A percentile compares a stretch with the other conserved stretches of the same genome.
Conservation (phyloP, 2,113 vertebrate species). For the Diadophis punctatus region DNA sequence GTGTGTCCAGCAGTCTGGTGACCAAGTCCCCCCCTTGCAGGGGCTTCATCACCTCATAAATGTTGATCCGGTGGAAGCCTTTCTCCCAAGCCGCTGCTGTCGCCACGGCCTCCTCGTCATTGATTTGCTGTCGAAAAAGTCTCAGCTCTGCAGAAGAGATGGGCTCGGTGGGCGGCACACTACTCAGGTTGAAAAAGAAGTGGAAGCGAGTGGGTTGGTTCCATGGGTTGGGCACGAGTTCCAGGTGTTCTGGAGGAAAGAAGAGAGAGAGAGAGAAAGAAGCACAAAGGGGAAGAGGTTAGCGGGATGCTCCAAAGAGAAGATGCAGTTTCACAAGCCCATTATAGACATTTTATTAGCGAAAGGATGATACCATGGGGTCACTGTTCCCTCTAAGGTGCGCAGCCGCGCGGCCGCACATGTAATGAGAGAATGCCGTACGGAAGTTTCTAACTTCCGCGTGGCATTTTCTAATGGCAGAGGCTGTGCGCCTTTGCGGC, state of each 20-base stretch:
- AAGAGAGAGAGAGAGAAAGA: background rate
- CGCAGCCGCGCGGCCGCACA: no score
- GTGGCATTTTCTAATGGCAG: no score
- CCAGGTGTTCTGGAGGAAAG: slow-evolving; percentile 83
- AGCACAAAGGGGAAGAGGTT: background rate
- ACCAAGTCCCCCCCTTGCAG: slow-evolving; percentile 77
- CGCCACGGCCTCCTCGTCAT: slow-evolving; percentile 18
- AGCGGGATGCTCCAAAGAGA: background rate
- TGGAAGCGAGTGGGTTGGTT: slow-evolving; percentile 69
- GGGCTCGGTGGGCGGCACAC: slow-evolving; percentile 91
- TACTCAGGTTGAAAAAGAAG: slow-evolving; percentile 97
- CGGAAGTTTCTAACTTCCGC: no score
- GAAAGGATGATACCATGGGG: background rate
- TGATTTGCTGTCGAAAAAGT: slow-evolving; percentile 87
- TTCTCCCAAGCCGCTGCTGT: slow-evolving; percentile 57
- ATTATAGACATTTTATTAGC: background rate
- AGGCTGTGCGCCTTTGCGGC: no score
- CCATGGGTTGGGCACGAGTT: slow-evolving; percentile 72
- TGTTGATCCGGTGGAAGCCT: slow-evolving; percentile 90
- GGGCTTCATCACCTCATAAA: slow-evolving; percentile 95
- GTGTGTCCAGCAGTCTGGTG: slow-evolving; percentile 93
- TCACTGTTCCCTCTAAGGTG: no score
- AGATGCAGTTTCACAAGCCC: background rate
- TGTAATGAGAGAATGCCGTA: no score
- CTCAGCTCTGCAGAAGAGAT: slow-evolving; percentile 93